Percentiles rank a stretch among this genome's conserved stretches.
phyloP scores from a whole-genome alignment of 2,797 vertebrate genomes.

The Cercopithecus hamlyni region DNA sequence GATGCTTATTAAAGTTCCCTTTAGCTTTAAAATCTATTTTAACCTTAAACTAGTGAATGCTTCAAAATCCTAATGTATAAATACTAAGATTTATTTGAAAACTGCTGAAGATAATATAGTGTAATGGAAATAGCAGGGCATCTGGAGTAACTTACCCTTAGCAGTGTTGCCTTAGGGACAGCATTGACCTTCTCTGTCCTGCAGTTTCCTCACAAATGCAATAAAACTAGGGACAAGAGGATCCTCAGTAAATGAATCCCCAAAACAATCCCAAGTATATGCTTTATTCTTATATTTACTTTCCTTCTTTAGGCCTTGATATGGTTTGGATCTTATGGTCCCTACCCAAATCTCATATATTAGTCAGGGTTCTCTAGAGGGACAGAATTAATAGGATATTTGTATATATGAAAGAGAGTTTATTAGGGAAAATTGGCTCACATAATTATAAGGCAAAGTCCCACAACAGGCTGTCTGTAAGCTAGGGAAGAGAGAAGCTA shows the following conservation, averaged over 20 bases:
- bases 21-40: constrained; percentile 2
- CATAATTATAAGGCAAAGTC: background rate
- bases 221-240: background rate
- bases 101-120: background rate
- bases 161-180: background rate
- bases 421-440: background rate
- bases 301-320: background rate
- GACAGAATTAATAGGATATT: background rate
- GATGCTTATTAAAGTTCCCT: background rate
- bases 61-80: background rate
- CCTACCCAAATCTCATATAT: background rate
- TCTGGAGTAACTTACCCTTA: background rate
- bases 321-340: background rate
- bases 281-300: background rate
- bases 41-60: background rate
- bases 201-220: background rate
- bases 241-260: background rate
- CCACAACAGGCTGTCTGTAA: background rate
- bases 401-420: background rate
- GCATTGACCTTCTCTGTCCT: background rate
- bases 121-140: background rate
- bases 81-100: background rate
- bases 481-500: background rate
- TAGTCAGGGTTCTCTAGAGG: background rate
- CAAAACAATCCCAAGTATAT: background rate